A percentile compares a stretch with the other conserved stretches of the same genome.
phyloP scores from a whole-genome alignment of 2,797 vertebrate species.

The Australoheros facetus region DNA sequence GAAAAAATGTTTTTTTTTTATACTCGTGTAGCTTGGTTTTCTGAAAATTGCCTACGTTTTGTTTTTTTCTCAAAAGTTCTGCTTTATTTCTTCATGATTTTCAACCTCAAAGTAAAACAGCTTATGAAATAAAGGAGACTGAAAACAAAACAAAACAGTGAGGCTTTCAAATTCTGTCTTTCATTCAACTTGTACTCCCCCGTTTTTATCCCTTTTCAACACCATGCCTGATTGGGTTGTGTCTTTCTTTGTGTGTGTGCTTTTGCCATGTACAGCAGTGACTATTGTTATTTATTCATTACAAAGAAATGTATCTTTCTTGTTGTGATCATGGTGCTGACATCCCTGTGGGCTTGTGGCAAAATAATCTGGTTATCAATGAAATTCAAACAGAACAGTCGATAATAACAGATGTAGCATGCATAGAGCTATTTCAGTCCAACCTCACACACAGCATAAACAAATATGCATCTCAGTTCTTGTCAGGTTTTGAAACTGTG shows the following conservation, averaged over 20 bases:
- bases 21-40: background rate
- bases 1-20: background rate
- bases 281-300: background rate
- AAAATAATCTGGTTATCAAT: background rate
- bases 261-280: background rate
- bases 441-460: background rate
- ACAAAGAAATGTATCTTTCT: background rate
- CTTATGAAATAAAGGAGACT: background rate
- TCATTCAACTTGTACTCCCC: background rate
- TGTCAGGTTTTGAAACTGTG: background rate
- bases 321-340: background rate
- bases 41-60: background rate
- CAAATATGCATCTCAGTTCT: background rate
- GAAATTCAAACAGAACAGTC: background rate
- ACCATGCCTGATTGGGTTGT: background rate
- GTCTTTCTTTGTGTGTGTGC: background rate
- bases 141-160: background rate
- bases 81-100: conserved; percentile 12
- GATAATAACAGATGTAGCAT: background rate
- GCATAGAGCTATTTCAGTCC: background rate
- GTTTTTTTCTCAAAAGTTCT: background rate
- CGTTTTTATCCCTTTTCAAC: conserved; percentile 22
- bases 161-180: conserved; percentile 14
- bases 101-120: conserved; percentile 34
- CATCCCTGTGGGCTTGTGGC: background rate